Conservation (phyloP, 2,797 vertebrate genomes). For the Scomberomorus guttatus region DNA sequence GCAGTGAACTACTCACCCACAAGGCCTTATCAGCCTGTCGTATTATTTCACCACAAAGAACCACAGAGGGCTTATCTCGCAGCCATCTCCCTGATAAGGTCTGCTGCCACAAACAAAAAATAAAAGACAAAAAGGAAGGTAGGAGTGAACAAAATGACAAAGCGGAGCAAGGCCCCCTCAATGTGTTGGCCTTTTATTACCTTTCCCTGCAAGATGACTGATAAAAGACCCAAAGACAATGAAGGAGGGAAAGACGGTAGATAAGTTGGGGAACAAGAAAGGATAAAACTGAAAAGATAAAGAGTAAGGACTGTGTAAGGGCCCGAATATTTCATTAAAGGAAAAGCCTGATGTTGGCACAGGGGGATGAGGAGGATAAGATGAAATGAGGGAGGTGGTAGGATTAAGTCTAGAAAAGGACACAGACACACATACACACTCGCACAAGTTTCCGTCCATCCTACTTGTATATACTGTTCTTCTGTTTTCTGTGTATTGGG, state of each 20-base stretch:
- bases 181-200: constrained; percentile 81
- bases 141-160: constrained; percentile 74
- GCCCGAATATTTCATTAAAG: constrained; percentile 75
- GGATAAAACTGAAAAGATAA: constrained; percentile 67
- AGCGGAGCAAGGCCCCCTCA: constrained; percentile 60
- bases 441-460: not conserved
- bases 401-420: constrained; percentile 52
- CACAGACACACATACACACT: constrained; percentile 16
- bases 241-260: constrained; percentile 63
- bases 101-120: constrained; percentile 80
- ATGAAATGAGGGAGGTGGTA: constrained; percentile 59
- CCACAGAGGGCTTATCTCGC: constrained; percentile 74
- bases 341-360: constrained; percentile 57
- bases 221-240: constrained; percentile 84
- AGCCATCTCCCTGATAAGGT: constrained; percentile 75
- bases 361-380: constrained; percentile 63
- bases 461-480: constrained; percentile 9
- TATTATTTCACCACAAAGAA: constrained; percentile 79
- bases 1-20: constrained; percentile 71
- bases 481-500: constrained; percentile 18
- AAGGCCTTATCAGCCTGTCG: constrained; percentile 68
- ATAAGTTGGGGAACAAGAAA: constrained; percentile 64
- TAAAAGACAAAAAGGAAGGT: constrained; percentile 70
- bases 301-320: constrained; percentile 60
- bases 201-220: constrained; percentile 82